phyloP scores from a whole-genome alignment of 2,888 invertebrate genomes.

The Ennomos quercinarius region DNA sequence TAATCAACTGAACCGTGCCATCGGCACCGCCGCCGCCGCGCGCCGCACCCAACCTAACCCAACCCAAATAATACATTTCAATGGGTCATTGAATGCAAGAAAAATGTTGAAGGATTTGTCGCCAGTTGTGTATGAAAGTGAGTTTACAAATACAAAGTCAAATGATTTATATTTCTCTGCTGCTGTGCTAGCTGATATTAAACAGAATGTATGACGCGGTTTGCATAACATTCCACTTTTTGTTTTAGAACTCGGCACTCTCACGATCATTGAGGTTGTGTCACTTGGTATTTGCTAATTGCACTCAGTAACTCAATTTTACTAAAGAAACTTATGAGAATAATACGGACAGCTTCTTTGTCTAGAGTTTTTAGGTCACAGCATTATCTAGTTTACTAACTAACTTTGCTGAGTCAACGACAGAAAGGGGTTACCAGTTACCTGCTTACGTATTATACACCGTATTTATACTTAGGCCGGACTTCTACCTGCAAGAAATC shows the following conservation, averaged over 20 bases:
- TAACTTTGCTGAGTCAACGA: too few species aligned
- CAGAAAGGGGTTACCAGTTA: too few species aligned
- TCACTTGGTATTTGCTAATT: constrained; percentile 55
- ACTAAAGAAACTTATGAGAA: constrained; percentile 40
- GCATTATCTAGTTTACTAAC: not conserved
- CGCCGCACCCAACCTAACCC: too few species aligned
- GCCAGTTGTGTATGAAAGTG: constrained; percentile 6
- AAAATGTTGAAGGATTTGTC: not conserved
- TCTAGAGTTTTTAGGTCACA: constrained; percentile 15
- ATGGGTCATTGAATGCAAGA: not conserved
- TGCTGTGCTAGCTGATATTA: constrained; percentile 12
- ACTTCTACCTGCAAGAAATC: too few species aligned
- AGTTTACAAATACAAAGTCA: not conserved
- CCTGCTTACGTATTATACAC: too few species aligned
- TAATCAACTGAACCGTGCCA: too few species aligned
- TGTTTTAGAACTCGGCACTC: constrained; percentile 46
- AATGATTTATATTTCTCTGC: constrained; percentile 1
- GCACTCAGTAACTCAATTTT: constrained; percentile 47
- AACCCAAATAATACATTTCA: too few species aligned
- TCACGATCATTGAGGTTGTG: constrained; percentile 64
- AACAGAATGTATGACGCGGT: constrained; percentile 34
- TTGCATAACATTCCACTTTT: constrained; percentile 38
- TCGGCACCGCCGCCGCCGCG: too few species aligned
- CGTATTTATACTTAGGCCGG: too few species aligned
- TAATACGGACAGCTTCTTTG: constrained; percentile 34